Conservation (phyloP, 2,113 vertebrate species). For the Pycnonotus jocosus region DNA sequence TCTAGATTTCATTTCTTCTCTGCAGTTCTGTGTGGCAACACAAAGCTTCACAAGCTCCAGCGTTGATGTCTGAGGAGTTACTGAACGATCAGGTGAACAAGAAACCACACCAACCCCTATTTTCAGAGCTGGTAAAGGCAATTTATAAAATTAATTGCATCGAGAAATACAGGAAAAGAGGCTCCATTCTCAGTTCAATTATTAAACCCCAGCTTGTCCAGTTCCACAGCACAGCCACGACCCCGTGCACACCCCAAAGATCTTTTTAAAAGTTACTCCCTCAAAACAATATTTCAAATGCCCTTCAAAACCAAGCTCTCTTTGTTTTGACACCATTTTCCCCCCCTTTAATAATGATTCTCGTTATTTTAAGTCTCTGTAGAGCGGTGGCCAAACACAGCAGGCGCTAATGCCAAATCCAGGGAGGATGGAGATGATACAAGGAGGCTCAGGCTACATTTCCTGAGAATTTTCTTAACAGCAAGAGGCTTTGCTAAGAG, state of each 20-base stretch:
- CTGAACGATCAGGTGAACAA: background rate
- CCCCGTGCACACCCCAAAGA: fast-evolving
- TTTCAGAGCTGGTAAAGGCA: background rate
- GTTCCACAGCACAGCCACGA: fast-evolving
- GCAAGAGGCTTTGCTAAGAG: background rate
- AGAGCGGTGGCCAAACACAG: background rate
- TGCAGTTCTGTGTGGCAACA: background rate
- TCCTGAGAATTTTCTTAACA: background rate
- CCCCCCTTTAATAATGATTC: background rate
- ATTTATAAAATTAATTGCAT: background rate
- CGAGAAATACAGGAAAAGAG: background rate
- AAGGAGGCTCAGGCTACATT: background rate
- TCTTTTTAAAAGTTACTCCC: background rate
- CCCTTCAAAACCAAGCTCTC: background rate
- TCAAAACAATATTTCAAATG: background rate
- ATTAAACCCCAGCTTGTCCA: background rate
- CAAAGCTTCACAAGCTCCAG: background rate
- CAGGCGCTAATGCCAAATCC: background rate
- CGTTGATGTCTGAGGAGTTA: fast-evolving
- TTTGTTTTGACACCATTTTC: background rate
- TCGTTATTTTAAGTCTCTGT: background rate
- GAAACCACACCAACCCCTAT: background rate
- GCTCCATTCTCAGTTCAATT: background rate
- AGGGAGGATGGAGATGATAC: background rate
- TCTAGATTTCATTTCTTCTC: background rate